Evolutionary conservation across 2,797 vertebrate species (phyloP), one percentile per base, ranked within the genome.

Genomic region (Eurystomus glaucurus): DNA sequence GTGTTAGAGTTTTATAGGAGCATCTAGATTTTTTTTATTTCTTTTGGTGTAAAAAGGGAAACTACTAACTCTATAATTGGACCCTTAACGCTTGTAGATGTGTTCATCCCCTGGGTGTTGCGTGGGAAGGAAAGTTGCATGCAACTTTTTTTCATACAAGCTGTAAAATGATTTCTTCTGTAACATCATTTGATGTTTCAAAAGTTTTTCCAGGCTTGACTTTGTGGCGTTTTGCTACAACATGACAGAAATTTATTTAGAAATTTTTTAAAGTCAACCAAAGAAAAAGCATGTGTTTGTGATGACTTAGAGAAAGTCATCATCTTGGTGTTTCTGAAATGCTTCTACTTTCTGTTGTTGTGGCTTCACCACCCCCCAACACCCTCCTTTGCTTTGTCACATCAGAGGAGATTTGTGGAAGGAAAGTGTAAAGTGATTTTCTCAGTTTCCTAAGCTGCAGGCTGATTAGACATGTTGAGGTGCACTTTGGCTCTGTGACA

Each of bases 391-490:
- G 60, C 72, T 93, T 95, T 95, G 85, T 95, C 85, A 95, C 65
- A 76, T 90, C 55, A 82, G 55, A 85, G 69, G 58, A 69, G 78
- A 86, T 81, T 70, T 83, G n/a, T 58, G 61, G 65, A 85, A 76
- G 12, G 20, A 39, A 88, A 64, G 52, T 60, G 66, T 78, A 92
- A 97, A 96, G 86, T 60, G 50, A 22, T 28, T 93, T 96, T 97
- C 93, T 95, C 86, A 16, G 92, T 97, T 97, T 95, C 75, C 58
- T 61, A 69, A 57, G 41, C 82, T 96, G 91, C 68, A 70, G 85
- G 96, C 85, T 97, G 85, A 90, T 90, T 75, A 97, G 93, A 96
- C 69, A 81, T n/a, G 41, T 83, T 37, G 76, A 96, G 91, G 91
- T 96, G 81, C 75, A 81, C 69, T 80, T 87, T 85, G 55, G 45